phyloP scores from a whole-genome alignment of 1,140 invertebrate species.

The Drosophila takahashii region DNA sequence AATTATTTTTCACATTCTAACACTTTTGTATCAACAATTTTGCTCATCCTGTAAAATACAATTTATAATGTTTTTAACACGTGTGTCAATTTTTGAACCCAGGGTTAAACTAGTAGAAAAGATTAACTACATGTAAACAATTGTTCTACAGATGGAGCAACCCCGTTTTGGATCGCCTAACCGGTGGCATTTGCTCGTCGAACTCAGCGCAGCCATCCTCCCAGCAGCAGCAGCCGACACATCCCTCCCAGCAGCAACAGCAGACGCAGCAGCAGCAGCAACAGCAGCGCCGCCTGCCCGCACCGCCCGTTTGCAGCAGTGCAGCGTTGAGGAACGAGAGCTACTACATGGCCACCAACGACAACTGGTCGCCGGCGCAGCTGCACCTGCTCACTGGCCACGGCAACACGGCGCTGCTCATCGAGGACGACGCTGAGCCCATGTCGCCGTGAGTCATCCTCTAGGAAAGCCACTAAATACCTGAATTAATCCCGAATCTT shows the following conservation, averaged over 20 bases:
- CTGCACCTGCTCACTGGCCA: slow-evolving; percentile 68
- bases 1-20: too few species aligned
- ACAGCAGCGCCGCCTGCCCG: slow-evolving; percentile 50
- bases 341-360: slow-evolving; percentile 91
- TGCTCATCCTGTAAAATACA: too few species aligned
- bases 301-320: slow-evolving; percentile 60
- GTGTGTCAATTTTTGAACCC: too few species aligned
- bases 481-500: background rate
- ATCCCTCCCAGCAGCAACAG: slow-evolving; percentile 61
- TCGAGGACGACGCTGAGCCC: slow-evolving; percentile 88
- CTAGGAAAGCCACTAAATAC: too few species aligned
- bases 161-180: slow-evolving; percentile 93
- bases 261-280: slow-evolving; percentile 37
- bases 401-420: slow-evolving; percentile 86
- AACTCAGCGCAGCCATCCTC: slow-evolving; percentile 61
- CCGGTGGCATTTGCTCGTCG: slow-evolving; percentile 87
- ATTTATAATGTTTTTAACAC: too few species aligned
- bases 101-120: background rate
- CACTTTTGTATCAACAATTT: too few species aligned
- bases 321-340: slow-evolving; percentile 90
- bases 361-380: slow-evolving; percentile 81
- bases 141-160: slow-evolving; percentile 86
- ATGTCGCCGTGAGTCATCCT: slow-evolving; percentile 75
- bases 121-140: background rate
- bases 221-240: slow-evolving; percentile 58